These are phyloP conservation scores for Tetramorium simillimum DNA, from an alignment of 1,140 invertebrate species.

Conservation along the genomic window DNA sequence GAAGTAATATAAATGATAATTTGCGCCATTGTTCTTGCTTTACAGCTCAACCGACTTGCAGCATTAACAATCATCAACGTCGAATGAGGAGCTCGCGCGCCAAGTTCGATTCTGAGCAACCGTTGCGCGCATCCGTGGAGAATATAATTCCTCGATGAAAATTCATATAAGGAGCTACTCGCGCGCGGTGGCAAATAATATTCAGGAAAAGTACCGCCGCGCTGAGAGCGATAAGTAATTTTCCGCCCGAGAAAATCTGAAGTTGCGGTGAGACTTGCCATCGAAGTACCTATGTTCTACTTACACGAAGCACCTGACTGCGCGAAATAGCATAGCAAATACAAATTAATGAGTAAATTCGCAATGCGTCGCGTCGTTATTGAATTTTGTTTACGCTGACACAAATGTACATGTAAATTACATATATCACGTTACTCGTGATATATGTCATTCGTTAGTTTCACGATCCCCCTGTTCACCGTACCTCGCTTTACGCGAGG, in stretches of 20 bases:
- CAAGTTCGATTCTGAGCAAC: conserved; percentile 55
- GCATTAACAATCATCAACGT: conserved; percentile 71
- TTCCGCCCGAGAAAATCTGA: conserved; percentile 17
- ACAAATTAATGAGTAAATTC: conserved; percentile 26
- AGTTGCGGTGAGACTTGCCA: background rate
- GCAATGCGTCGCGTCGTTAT: background rate
- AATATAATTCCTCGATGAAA: conserved; percentile 64
- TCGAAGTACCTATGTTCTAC: background rate
- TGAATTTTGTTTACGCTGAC: background rate
- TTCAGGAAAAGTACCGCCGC: conserved; percentile 18
- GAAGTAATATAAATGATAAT: conserved; percentile 78
- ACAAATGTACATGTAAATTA: background rate
- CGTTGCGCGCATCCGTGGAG: conserved; percentile 23
- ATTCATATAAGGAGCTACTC: conserved; percentile 39
- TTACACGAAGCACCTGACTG: background rate
- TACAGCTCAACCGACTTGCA: conserved; percentile 31
- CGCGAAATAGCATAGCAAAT: background rate
- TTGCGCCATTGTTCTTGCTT: conserved; percentile 72
- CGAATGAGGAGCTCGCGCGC: conserved; percentile 44
- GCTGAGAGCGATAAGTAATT: conserved; percentile 26
- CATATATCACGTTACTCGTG: background rate
- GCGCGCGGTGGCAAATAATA: conserved; percentile 14
- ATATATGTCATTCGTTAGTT: background rate
- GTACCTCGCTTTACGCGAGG: background rate
- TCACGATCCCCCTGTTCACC: background rate